These are phyloP conservation scores for Penaeus japonicus DNA, from an alignment of 1,140 invertebrate species.

Conservation along the genomic window DNA sequence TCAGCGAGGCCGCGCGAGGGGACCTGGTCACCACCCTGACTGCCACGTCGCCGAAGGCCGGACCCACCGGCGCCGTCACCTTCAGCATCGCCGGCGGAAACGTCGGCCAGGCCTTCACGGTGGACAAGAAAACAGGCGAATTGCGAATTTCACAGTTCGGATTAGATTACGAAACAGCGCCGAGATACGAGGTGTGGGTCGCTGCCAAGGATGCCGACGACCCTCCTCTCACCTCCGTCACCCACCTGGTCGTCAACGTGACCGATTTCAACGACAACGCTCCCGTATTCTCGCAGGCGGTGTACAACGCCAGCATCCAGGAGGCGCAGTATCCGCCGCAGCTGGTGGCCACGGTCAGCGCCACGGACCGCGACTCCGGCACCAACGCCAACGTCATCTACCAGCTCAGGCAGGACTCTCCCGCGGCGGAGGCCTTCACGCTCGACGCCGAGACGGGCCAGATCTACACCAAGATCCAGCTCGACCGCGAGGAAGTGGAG, in stretches of 20 bases:
- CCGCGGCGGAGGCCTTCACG: constrained; percentile 74
- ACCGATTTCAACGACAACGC: constrained; percentile 92
- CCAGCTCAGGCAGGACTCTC: constrained; percentile 71
- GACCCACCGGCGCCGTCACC: constrained; percentile 71
- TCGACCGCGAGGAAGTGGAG: constrained; percentile 89
- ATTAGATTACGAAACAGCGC: constrained; percentile 87
- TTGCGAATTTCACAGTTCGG: constrained; percentile 77
- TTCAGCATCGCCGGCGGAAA: constrained; percentile 93
- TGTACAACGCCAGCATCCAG: constrained; percentile 84
- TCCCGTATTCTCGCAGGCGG: constrained; percentile 78
- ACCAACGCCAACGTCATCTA: constrained; percentile 86
- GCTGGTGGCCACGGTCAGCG: constrained; percentile 78
- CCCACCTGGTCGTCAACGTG: constrained; percentile 81
- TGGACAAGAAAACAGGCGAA: constrained; percentile 81
- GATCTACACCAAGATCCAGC: constrained; percentile 80
- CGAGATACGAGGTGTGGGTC: constrained; percentile 89
- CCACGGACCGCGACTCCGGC: constrained; percentile 86
- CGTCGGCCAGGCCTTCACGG: constrained; percentile 81
- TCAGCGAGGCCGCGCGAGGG: constrained; percentile 77
- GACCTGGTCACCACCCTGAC: constrained; percentile 63
- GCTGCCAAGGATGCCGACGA: constrained; percentile 86
- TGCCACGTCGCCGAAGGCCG: constrained; percentile 72
- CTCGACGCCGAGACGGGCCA: constrained; percentile 83
- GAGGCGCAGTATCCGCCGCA: constrained; percentile 87
- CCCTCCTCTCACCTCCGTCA: constrained; percentile 76